These are phyloP conservation scores for Spilosoma lubricipeda DNA, from an alignment of 2,888 invertebrate genomes.

Conservation along the genomic window DNA sequence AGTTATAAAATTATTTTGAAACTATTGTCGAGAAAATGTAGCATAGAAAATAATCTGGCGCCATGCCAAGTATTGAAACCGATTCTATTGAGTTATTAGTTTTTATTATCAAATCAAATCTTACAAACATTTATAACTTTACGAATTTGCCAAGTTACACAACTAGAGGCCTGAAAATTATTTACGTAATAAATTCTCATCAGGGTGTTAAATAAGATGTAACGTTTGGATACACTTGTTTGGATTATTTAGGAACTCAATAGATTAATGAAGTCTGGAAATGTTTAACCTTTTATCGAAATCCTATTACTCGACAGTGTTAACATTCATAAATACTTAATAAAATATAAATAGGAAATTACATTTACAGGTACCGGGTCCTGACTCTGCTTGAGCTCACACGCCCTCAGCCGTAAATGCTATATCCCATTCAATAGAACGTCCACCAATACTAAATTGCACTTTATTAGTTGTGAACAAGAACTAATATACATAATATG, in stretches of 20 bases:
- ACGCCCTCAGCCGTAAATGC: background rate
- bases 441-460: too few relatives aligned
- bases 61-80: conserved; percentile 35
- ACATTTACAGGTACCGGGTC: too few relatives aligned
- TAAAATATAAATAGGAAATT: too few relatives aligned
- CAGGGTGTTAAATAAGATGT: background rate
- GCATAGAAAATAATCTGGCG: conserved; percentile 51
- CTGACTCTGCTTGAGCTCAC: background rate
- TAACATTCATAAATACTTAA: too few relatives aligned
- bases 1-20: conserved; percentile 43
- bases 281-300: too few relatives aligned
- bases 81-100: conserved; percentile 1
- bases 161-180: background rate
- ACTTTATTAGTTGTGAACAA: too few relatives aligned
- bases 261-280: too few relatives aligned
- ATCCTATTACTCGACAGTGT: too few relatives aligned
- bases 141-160: background rate
- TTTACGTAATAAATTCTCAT: background rate
- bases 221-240: background rate
- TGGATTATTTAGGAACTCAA: background rate
- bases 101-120: background rate
- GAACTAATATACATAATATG: too few relatives aligned
- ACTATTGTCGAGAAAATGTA: conserved; percentile 53
- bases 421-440: too few relatives aligned
- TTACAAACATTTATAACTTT: background rate